Evolutionary conservation across 2,888 invertebrate species (phyloP), one percentile per base, ranked within the genome.

Genomic region (Caenorhabditis parvicauda): DNA sequence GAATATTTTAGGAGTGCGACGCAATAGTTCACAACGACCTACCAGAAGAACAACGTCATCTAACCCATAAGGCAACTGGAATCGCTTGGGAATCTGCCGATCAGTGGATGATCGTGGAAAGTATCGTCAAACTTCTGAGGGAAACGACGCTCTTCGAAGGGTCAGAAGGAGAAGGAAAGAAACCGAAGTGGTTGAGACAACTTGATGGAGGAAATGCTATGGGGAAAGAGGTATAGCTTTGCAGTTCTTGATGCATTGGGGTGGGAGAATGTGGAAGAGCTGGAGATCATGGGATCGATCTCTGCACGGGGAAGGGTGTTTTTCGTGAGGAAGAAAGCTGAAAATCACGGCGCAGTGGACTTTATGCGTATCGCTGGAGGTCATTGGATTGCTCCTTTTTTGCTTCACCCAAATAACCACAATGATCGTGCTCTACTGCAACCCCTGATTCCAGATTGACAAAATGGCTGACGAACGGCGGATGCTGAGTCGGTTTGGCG

Each of bases 401-500:
- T n/a, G n/a, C n/a, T n/a, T n/a, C n/a, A n/a, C n/a, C n/a, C n/a
- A n/a, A n/a, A n/a, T n/a, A n/a, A n/a, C n/a, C n/a, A n/a, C n/a
- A n/a, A n/a, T n/a, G 17, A 41, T n/a, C 17, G 7, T 12, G 7
- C 41, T 7, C 7, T 41, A 41, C 6, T 7, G 19, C 7, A n/a
- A n/a, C n/a, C n/a, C 1, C 35, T 22, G 21, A n/a, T 38, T 54
- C 39, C 66, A 76, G 51, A 66, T 74, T 17, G 72, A 72, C 47
- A 61, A 67, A 45, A 87, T 88, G 0, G 84, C 89, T 7, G 93
- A 94, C 81, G 93, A 94, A 79, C 86, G 92, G 29, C 90, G 93
- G 80, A 86, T 92, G 67, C 85, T 94, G 64, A 92, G 92, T 52
- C 87, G 92, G 68, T 98, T 95, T 82, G 98, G 96, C 1, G 92